Evolutionary conservation across 2,888 invertebrate genomes (phyloP).

Genomic region (Melolontha melolontha): DNA sequence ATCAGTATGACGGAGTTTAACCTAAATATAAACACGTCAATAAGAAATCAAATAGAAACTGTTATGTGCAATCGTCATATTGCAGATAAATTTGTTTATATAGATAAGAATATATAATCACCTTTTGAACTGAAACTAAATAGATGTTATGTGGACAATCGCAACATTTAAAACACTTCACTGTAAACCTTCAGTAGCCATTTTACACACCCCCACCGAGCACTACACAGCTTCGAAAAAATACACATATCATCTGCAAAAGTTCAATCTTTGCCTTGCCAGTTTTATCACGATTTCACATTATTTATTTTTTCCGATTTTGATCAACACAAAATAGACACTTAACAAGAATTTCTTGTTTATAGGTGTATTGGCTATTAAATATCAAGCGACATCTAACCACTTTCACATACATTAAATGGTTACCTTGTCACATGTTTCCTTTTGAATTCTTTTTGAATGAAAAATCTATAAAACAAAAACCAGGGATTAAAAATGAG

Average conservation of each 20-base stretch:
- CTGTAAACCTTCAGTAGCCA: constrained; percentile 64
- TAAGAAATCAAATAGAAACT: constrained; percentile 24
- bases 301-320: constrained; percentile 16
- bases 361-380: constrained; percentile 29
- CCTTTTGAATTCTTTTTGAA: constrained; percentile 14
- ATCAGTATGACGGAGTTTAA: constrained; percentile 54
- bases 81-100: constrained; percentile 23
- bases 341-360: constrained; percentile 25
- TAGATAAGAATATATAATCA: constrained; percentile 42
- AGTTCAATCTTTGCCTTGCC: constrained; percentile 1
- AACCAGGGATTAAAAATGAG: not conserved
- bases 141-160: constrained; percentile 41
- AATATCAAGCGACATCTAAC: constrained; percentile 22
- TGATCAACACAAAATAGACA: constrained; percentile 23
- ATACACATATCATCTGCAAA: constrained; percentile 28
- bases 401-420: not conserved
- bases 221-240: constrained; percentile 38
- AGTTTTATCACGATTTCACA: not conserved
- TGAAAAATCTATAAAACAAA: constrained; percentile 12
- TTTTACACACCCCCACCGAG: constrained; percentile 64
- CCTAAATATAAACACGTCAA: constrained; percentile 61
- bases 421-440: constrained; percentile 10
- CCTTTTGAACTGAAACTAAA: constrained; percentile 40
- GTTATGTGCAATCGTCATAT: constrained; percentile 7
- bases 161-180: constrained; percentile 61